These are phyloP conservation scores for Prionailurus viverrinus DNA, from an alignment of 2,113 vertebrate genomes.

Conservation along the genomic window DNA sequence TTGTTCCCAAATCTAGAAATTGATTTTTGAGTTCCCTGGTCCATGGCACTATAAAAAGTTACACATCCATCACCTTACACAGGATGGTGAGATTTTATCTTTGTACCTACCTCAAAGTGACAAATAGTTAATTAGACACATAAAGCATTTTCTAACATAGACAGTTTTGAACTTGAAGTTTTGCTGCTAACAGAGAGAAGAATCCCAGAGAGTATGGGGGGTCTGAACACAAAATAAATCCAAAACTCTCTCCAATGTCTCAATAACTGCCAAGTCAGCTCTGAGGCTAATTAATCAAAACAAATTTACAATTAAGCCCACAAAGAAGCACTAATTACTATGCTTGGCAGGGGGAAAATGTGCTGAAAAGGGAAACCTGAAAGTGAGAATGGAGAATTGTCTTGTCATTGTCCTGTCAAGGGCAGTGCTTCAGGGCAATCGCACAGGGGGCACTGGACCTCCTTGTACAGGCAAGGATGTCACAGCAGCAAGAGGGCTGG, in stretches of 20 bases:
- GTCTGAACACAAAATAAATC: slow-evolving; percentile 72
- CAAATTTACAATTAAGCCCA: slow-evolving; percentile 86
- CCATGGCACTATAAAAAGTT: slow-evolving; percentile 69
- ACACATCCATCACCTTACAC: slow-evolving; percentile 61
- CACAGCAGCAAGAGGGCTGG: not conserved
- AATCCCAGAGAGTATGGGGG: slow-evolving; percentile 73
- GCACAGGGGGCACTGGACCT: not conserved
- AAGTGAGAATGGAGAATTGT: slow-evolving; percentile 57
- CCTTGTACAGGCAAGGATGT: not conserved
- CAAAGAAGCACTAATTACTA: slow-evolving; percentile 84
- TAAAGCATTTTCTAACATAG: slow-evolving; percentile 73
- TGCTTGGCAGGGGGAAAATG: slow-evolving; percentile 80
- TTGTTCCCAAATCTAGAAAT: slow-evolving; percentile 53
- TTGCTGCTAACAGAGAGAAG: slow-evolving; percentile 76
- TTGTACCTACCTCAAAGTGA: slow-evolving; percentile 76
- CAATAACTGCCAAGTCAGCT: slow-evolving; percentile 84
- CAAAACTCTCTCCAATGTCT: slow-evolving; percentile 74
- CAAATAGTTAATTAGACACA: slow-evolving; percentile 78
- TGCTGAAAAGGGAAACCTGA: slow-evolving; percentile 83
- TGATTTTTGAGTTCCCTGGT: slow-evolving; percentile 67
- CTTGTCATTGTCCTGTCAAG: slow-evolving; percentile 73
- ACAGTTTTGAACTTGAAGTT: slow-evolving; percentile 79
- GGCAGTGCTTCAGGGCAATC: slow-evolving; percentile 64
- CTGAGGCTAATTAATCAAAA: slow-evolving; percentile 88
- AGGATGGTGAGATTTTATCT: slow-evolving; percentile 70